A percentile compares a stretch with the other conserved stretches of the same genome.
Evolutionary conservation across 2,113 vertebrate species (phyloP).

Genomic region (Syngnathoides biaculeatus): DNA sequence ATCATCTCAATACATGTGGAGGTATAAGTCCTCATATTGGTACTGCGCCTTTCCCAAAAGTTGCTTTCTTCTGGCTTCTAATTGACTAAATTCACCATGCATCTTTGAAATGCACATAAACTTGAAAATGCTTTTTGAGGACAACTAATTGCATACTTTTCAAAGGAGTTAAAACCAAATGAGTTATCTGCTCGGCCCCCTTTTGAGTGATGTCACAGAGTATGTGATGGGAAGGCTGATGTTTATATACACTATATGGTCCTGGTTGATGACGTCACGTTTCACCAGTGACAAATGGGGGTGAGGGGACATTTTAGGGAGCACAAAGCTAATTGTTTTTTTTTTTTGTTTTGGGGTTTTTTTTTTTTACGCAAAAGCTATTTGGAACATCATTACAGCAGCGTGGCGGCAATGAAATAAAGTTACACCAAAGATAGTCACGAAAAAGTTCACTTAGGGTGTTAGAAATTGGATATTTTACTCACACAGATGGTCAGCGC

Average conservation of each 20-base stretch:
- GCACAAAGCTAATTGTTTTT: neutral
- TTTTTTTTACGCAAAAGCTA: neutral
- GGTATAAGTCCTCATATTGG: neutral
- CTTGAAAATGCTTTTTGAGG: neutral
- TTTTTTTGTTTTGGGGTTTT: neutral
- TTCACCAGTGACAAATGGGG: neutral
- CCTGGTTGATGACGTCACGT: neutral
- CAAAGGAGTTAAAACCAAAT: neutral
- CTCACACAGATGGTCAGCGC: constrained; percentile 88
- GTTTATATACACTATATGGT: neutral
- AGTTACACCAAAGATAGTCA: neutral
- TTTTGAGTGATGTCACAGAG: neutral
- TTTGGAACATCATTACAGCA: neutral
- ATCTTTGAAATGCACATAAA: neutral
- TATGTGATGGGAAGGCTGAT: neutral
- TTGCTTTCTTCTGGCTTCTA: neutral
- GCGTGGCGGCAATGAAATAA: neutral
- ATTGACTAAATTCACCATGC: neutral
- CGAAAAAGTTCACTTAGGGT: neutral
- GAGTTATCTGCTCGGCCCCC: neutral
- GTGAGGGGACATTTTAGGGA: neutral
- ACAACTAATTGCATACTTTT: neutral
- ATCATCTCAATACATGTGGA: no score
- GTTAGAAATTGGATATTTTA: constrained; percentile 46
- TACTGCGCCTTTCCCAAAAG: neutral